Base-by-base conservation (phyloP, 2,797 vertebrate genomes). In the Crocidura indochinensis region DNA sequence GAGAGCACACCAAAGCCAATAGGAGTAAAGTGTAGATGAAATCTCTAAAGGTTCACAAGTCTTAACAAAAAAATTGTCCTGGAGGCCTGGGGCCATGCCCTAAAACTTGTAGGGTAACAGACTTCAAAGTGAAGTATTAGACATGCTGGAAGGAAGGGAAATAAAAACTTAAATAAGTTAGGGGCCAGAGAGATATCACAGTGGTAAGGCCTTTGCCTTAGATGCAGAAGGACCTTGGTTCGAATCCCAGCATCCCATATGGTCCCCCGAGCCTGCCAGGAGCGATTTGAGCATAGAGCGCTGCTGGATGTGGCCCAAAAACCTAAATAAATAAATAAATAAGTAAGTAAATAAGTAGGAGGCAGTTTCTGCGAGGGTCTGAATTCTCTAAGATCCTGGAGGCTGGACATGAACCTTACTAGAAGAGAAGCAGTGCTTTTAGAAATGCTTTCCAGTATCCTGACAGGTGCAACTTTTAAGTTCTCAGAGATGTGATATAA, bases 381-480 rank as follows among this genome's bases (percentile, higher is more conserved):
- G n/a, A 24, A 31, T 77, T 51, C 38, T 56, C 29, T 73, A n/a
- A 74, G 38, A 9, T 60, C 29, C 82, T 71, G n/a, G 46, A 78
- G 81, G 31, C 10, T 31, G 31, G 53, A 31, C 78, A 71, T 78
- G 44, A 8, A 68, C 49, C 56, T 24, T 12, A 9, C 0, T 2
- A 51, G 26, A 56, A 8, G 29, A 93, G 51, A 93, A 83, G 47
- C 6, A 6, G 26, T 47, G 56, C 22, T 78, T 89, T 68, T 51
- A 72, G n/a, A 94, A 85, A 77, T 72, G n/a, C 26, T 73, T 6
- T 11, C 29, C 62, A 15, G 5, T 46, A 26, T 17, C 26, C 75
- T 84, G 15, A 76, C 76, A 38, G 29, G 64, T 53, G 24, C 27
- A 46, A 24, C 31, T 51, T 67, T 77, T 80, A 38, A 62, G 14